These are phyloP conservation scores for Harlomillsia oculata DNA, from an alignment of 1,140 invertebrate species.

Conservation along the genomic window DNA sequence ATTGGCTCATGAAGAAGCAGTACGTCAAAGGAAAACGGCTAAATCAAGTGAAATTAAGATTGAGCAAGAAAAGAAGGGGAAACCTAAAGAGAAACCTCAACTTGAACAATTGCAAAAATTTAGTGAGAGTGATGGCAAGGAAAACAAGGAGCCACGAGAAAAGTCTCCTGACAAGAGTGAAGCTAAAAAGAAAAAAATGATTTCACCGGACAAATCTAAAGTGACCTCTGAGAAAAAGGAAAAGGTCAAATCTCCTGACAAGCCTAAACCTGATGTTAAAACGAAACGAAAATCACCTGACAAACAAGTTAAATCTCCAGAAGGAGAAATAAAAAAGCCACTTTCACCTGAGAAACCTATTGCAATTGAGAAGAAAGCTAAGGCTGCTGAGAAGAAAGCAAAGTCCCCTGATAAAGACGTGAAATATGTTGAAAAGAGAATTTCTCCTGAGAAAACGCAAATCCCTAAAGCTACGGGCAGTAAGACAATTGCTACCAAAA, in stretches of 20 bases:
- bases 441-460: neutral
- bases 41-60: too few species aligned
- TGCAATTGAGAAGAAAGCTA: neutral
- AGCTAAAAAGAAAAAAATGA: neutral
- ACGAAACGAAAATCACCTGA: neutral
- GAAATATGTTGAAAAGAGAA: neutral
- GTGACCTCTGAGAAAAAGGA: neutral
- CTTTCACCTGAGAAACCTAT: neutral
- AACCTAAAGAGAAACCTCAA: too few species aligned
- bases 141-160: neutral
- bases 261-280: neutral
- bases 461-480: neutral
- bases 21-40: too few species aligned
- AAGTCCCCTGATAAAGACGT: conserved; percentile 8
- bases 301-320: neutral
- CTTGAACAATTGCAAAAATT: too few species aligned
- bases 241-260: neutral
- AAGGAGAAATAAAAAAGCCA: neutral
- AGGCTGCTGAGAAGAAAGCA: neutral
- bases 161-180: too few species aligned
- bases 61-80: too few species aligned
- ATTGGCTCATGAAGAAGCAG: too few species aligned
- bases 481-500: neutral
- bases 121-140: too few species aligned
- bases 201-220: neutral